Evolutionary conservation across 2,113 vertebrate species (phyloP), one percentile per base, ranked within the genome.

Genomic region (Girardinichthys multiradiatus): DNA sequence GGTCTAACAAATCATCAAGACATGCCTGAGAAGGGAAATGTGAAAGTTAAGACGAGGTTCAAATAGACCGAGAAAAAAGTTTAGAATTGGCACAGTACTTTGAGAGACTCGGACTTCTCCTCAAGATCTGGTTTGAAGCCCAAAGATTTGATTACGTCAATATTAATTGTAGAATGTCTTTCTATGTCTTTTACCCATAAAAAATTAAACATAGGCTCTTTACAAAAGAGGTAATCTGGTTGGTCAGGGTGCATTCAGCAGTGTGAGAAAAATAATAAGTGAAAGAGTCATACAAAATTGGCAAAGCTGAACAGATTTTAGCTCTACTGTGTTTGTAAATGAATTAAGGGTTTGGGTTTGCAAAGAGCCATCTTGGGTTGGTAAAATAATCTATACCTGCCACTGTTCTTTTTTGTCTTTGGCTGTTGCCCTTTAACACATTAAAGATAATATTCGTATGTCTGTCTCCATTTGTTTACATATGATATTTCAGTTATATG

Each of bases 1-100:
- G 35, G n/a, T 72, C 69, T 66, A 31, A 61, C n/a, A 67, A 66
- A 17, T 72, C 31, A 61, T 72, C 67, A 67, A 51, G 29, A 72
- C 67, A 48, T 28, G 58, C 19, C 24, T 31, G 37, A 37, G 65
- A 60, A 33, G 21, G 19, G n/a, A 66, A 64, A 64, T 48, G 61
- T 33, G n/a, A 13, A 59, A 68, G 73, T 70, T 37, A 57, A 69
- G 45, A 57, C 14, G 17, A n/a, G 17, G 51, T 60, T 60, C 35
- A 58, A 14, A 15, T 30, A 29, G 31, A 54, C 30, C 29, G 61
- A 12, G 62, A 66, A 4, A 28, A 48, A 70, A 39, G 17, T 51
- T n/a, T 6, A 28, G 8, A 65, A n/a, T 31, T 28, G 42, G 17
- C 6, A 10, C 39, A 48, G 48, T 7, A 54, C 24, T 54, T 54